Base-by-base conservation (phyloP, 2,113 vertebrate genomes). In the Leucosticte australis region DNA sequence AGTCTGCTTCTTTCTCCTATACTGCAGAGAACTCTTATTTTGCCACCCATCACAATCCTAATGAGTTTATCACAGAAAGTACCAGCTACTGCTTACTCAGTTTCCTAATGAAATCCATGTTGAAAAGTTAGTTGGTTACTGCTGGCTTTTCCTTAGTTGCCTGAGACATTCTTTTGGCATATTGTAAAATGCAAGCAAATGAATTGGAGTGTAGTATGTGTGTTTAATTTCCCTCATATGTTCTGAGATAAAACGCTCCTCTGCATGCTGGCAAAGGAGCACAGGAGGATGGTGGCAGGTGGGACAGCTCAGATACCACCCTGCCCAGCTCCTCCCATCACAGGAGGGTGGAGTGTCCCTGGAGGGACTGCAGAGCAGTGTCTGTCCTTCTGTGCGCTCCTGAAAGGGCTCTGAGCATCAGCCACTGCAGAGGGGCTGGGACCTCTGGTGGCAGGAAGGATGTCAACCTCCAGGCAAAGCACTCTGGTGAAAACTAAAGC, bases 61-160 rank as follows among this genome's bases (percentile, higher is more conserved):
- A 82, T 27, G 33, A 37, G 31, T 76, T 92, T 39, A 79, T 52
- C 64, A 74, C 6, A 82, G 68, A 50, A 94, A 83, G 44, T 44
- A 90, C 76, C 24, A 89, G 70, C 52, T 88, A 62, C 42, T 94
- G 85, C 55, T 94, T 94, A 89, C 23, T 49, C 56, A 56, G 28
- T 50, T 64, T 92, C 80, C 84, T 28, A 26, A 41, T 46, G 76
- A 95, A 91, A 96, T 30, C 52, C 26, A 89, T 10, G 23, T 20
- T 85, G 89, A 91, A 96, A 93, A 92, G 37, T 30, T 73, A 89
- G 73, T 37, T 82, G 81, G 46, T 83, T 90, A 85, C 75, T 23
- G 28, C 42, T 91, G 76, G 19, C 44, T 39, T 69, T 65, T 55
- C 33, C 39, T 83, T 13, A 47, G 41, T 26, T 79, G 53, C 23